These are phyloP conservation scores for Riptortus pedestris DNA, from an alignment of 1,140 invertebrate species.

Conservation along the genomic window DNA sequence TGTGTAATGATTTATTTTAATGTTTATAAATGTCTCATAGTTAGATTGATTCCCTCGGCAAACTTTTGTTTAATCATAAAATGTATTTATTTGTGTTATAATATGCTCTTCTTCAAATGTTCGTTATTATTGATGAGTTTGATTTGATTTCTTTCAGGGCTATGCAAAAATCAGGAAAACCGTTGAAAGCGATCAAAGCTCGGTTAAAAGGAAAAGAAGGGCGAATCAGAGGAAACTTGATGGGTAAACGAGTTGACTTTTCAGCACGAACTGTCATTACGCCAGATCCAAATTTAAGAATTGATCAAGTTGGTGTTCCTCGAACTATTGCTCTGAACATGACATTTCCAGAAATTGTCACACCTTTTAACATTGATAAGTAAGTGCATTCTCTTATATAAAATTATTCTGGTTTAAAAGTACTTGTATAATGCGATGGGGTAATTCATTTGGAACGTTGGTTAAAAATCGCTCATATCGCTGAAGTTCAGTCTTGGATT, in stretches of 20 bases:
- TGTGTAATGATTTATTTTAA: too few relatives aligned
- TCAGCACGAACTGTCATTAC: constrained; percentile 99
- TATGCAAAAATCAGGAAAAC: constrained; percentile 97
- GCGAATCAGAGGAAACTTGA: constrained; percentile 94
- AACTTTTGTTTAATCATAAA: too few relatives aligned
- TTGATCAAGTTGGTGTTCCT: constrained; percentile 98
- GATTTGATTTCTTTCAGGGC: too few relatives aligned
- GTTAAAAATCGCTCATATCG: too few relatives aligned
- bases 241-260: constrained; percentile 99
- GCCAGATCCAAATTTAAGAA: constrained; percentile 95
- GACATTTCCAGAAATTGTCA: constrained; percentile 98
- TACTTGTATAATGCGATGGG: too few relatives aligned
- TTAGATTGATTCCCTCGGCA: too few relatives aligned
- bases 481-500: too few relatives aligned
- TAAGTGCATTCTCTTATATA: constrained; percentile 34
- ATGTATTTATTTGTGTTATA: too few relatives aligned
- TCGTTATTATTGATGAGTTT: too few relatives aligned
- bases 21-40: too few relatives aligned
- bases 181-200: constrained; percentile 93
- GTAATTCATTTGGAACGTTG: too few relatives aligned
- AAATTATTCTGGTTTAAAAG: neutral
- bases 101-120: too few relatives aligned
- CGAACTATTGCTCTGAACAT: constrained; percentile 97
- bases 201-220: constrained; percentile 92
- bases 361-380: constrained; percentile 97